phyloP scores from a whole-genome alignment of 1,140 invertebrate species.

The Macrosteles quadrilineatus region DNA sequence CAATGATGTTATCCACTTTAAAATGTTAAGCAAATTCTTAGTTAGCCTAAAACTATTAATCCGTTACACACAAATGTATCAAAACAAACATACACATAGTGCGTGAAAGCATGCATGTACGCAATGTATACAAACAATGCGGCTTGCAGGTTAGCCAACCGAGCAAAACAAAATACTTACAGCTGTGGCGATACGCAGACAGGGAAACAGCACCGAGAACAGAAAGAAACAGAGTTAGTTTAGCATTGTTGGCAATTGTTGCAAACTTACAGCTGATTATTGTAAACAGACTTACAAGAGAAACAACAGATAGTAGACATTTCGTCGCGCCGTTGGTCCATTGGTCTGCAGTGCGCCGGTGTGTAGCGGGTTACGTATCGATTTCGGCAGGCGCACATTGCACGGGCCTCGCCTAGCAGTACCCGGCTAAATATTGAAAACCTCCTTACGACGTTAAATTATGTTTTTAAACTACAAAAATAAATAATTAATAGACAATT shows the following conservation, averaged over 20 bases:
- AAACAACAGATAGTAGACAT: constrained; percentile 17
- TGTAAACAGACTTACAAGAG: constrained; percentile 6
- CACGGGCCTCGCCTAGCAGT: neutral
- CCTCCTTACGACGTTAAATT: neutral
- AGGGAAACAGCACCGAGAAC: neutral
- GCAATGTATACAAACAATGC: neutral
- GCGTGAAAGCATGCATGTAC: no score
- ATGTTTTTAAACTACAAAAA: neutral
- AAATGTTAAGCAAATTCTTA: no score
- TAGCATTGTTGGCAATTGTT: neutral
- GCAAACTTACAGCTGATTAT: neutral
- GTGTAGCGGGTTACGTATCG: neutral
- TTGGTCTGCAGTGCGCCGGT: neutral
- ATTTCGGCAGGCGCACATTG: neutral
- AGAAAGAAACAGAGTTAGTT: neutral
- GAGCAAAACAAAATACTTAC: constrained; percentile 3
- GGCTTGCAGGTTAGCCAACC: constrained; percentile 10
- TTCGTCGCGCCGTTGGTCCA: neutral
- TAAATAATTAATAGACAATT: neutral
- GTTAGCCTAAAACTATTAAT: no score
- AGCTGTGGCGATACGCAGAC: neutral
- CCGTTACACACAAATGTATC: no score
- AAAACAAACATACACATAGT: no score
- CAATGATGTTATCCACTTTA: no score
- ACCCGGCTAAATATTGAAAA: neutral